Base-by-base conservation (phyloP, 1,140 invertebrate species). In the Zaprionus taronus region DNA sequence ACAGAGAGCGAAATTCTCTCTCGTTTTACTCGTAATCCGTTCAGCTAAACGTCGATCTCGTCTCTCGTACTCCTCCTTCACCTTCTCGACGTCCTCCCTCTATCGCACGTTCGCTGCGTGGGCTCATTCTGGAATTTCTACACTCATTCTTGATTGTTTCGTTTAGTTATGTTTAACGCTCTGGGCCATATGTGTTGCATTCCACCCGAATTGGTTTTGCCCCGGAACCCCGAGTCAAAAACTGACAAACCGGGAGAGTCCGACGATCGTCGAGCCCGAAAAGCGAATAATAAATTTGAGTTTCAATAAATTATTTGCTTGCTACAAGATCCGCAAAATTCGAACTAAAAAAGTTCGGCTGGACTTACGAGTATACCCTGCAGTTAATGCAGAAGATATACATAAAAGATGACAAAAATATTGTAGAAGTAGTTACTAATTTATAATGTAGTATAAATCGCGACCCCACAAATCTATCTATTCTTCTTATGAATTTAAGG, bases 291-390 rank as follows among this genome's bases (percentile, higher is more conserved):
- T 89, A 89, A 89, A 89, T 89, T 90, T 89, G 85, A 89, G 90
- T 90, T 89, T 89, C 84, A 90, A 89, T 89, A 89, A 89, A 89
- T 89, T 89, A 90, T 90, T 90, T 89, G 75, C 81, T 89, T 84
- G 78, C 84, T 79, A 89, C 85, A 76, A 89, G 83, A 83, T 84
- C 65, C 49, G 62, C 51, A 47, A 47, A 47, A 17, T 47, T 44
- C 3, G 41, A 2, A 17, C 0, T 5, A 12, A n/a, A 31, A 6
- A 2, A 31, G 53, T 15, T 2, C 2, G 53, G 0, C 53, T n/a
- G 2, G 20, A 11, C 3, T 12, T 14, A n/a, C n/a, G n/a, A n/a
- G n/a, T n/a, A 24, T 51, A 24, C 47, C 47, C 47, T 51, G 20
- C 7, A 22, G 2, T 12, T 49, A 11, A 49, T 11, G 4, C 3